Evolutionary conservation across 2,888 invertebrate genomes (phyloP), one percentile per base, ranked within the genome.

Genomic region (Palloptera scutellata): DNA sequence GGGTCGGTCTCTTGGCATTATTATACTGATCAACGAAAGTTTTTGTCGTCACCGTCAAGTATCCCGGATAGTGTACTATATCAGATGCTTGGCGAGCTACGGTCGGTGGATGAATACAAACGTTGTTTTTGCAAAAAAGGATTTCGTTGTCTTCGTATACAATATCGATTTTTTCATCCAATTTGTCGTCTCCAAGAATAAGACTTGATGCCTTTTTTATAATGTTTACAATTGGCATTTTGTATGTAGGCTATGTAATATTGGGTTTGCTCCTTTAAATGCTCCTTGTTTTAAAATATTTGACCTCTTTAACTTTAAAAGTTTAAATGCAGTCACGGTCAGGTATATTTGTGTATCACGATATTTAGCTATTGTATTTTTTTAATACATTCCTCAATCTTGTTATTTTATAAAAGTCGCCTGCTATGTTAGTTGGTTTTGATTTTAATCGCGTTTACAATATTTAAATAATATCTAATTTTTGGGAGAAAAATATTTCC

Each of bases 61-160:
- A 98, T 19, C 89, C 97, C 1, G 97, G 97, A 85, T 95, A 93
- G 80, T 97, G 97, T 0, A 94, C 88, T 42, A 93, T 90, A 75
- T 96, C 95, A 64, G 92, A 89, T 77, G 93, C 92, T 76, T 92
- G 92, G 60, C 95, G 89, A 62, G 93, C 89, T 70, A 93, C 88
- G 0, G 93, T 92, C 59, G 96, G 95, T 8, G 97, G 96, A 87
- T 98, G 97, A 57, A 98, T 97, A 84, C 97, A 98, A 45, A 98
- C 96, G 86, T 98, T 97, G 84, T 98, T 98, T 86, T 97, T 98
- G 86, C 94, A 94, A 84, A 93, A 94, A 61, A 94, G 86, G 69
- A 93, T 90, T 86, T 94, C 94, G 79, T 94, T 94, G 85, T 94
- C 93, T 82, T 92, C 91, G 80, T 92, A 93, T 79, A 88, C 85